These are phyloP conservation scores for Taenaris catops DNA, from an alignment of 2,888 invertebrate species.

Conservation along the genomic window DNA sequence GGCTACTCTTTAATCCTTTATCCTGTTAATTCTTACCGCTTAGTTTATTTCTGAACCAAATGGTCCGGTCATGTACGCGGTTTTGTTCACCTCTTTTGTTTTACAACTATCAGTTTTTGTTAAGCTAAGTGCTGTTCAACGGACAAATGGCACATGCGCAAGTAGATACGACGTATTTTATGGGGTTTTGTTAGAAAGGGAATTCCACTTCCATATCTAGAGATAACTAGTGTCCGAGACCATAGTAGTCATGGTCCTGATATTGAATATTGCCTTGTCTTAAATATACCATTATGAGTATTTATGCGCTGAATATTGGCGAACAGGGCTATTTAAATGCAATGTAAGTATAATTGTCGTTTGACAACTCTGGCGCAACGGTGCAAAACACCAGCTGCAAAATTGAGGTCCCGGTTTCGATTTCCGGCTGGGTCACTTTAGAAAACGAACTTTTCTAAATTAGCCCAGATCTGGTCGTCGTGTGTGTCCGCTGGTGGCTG, in stretches of 20 bases:
- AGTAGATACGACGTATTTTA: slow-evolving; percentile 59
- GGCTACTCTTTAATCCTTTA: slow-evolving; percentile 79
- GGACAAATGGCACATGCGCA: slow-evolving; percentile 65
- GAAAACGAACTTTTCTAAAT: too few species aligned
- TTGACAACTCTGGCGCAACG: too few species aligned
- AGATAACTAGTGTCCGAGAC: slow-evolving; percentile 28
- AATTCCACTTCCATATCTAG: slow-evolving; percentile 35
- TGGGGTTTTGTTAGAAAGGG: slow-evolving; percentile 43
- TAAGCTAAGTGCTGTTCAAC: slow-evolving; percentile 75
- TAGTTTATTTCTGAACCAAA: slow-evolving; percentile 75
- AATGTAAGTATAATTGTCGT: background rate
- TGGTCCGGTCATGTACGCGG: slow-evolving; percentile 67
- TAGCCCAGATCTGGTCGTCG: too few species aligned
- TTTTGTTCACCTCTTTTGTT: slow-evolving; percentile 71
- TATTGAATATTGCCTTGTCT: slow-evolving; percentile 20
- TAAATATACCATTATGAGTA: slow-evolving; percentile 14
- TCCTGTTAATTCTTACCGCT: slow-evolving; percentile 79
- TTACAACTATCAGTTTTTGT: slow-evolving; percentile 78
- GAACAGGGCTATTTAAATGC: background rate
- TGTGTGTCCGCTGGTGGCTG: too few species aligned
- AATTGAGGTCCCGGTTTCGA: too few species aligned
- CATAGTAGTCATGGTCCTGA: slow-evolving; percentile 26
- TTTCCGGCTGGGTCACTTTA: too few species aligned
- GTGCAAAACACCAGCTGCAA: too few species aligned
- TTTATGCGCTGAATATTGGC: slow-evolving; percentile 1